A percentile compares a stretch with the other conserved stretches of the same genome.
These are phyloP conservation scores for Ramphastos sulfuratus DNA, from an alignment of 2,113 vertebrate species.

Conservation along the genomic window DNA sequence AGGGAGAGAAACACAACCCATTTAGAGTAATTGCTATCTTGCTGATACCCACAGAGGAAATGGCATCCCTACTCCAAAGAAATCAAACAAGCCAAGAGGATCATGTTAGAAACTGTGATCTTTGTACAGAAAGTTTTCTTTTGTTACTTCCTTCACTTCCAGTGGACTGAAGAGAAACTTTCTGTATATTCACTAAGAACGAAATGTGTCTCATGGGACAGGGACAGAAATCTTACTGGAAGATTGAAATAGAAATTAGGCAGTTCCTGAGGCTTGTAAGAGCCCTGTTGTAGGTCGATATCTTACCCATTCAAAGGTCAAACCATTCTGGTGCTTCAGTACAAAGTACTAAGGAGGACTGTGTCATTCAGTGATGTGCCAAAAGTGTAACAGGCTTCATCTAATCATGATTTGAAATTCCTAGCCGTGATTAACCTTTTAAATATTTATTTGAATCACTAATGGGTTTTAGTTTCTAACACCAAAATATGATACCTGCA, in stretches of 20 bases:
- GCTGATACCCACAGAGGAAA: neutral
- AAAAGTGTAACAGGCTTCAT: constrained; percentile 20
- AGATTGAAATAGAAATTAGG: neutral
- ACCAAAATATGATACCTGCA: neutral
- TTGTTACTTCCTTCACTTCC: neutral
- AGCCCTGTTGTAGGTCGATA: neutral
- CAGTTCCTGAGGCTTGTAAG: neutral
- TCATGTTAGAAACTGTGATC: neutral
- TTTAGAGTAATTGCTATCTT: neutral
- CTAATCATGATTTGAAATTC: constrained; percentile 29
- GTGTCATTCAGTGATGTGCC: neutral
- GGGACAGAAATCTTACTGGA: neutral
- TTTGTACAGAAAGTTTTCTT: neutral
- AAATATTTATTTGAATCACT: constrained; percentile 23
- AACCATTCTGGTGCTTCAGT: neutral
- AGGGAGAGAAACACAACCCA: neutral
- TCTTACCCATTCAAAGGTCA: constrained; percentile 20
- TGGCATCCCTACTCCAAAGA: neutral
- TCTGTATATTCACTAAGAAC: neutral
- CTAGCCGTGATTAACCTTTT: constrained; percentile 31
- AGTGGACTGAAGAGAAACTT: neutral
- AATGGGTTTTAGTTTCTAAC: constrained; percentile 16
- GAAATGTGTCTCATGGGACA: neutral
- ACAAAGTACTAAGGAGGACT: neutral
- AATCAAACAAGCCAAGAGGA: neutral